Percentiles rank a stretch among this genome's conserved stretches.
phyloP scores from a whole-genome alignment of 2,113 vertebrate species.

The Halcyon malimbica region DNA sequence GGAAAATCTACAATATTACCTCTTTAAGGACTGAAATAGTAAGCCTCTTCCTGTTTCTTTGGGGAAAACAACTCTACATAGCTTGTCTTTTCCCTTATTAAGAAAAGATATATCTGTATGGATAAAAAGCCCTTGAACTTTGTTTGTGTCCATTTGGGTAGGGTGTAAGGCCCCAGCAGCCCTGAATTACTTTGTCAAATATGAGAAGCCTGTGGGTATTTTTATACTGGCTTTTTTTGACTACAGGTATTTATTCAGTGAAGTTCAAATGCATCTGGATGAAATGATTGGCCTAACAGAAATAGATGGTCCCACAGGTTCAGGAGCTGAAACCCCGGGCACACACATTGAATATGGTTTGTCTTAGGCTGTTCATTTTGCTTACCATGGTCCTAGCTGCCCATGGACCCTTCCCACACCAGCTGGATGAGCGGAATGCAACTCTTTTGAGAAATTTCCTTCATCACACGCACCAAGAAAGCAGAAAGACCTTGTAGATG shows the following conservation, averaged over 20 bases:
- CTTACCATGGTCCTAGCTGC: background rate
- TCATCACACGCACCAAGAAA: background rate
- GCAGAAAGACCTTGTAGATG: background rate
- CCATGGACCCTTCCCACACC: background rate
- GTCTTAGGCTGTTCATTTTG: background rate
- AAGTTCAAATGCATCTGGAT: background rate
- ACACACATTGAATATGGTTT: background rate
- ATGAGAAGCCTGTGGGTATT: background rate
- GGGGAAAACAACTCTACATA: background rate
- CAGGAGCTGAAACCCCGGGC: background rate
- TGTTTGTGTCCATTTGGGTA: background rate
- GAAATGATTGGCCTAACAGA: background rate
- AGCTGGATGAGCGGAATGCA: background rate
- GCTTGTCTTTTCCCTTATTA: background rate
- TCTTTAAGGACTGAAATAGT: background rate
- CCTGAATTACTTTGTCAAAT: background rate
- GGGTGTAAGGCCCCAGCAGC: background rate
- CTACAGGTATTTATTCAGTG: background rate
- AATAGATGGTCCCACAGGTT: background rate
- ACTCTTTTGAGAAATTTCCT: background rate
- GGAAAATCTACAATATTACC: background rate
- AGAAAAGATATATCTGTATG: background rate
- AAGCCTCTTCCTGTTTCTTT: background rate
- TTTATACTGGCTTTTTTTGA: background rate
- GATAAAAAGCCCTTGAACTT: background rate